Base-by-base conservation (phyloP, 1,140 invertebrate species). In the Pseudobourletiella spinata region DNA sequence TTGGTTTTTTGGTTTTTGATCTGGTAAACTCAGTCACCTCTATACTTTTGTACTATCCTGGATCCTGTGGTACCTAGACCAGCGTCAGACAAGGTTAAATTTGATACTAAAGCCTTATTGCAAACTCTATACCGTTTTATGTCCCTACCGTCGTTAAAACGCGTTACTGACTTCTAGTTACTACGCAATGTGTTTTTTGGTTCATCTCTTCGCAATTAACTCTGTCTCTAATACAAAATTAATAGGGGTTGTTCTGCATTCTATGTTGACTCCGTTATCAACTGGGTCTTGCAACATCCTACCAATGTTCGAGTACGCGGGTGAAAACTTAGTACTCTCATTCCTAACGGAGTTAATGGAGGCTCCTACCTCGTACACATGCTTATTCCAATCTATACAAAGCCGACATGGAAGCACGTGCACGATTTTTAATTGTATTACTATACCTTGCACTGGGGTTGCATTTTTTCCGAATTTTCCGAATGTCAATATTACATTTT, bases 291-390 rank as follows among this genome's bases (percentile, higher is more conserved):
- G 43, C 1, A 35, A 26, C 20, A 50, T 46, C 14, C 43, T n/a
- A 22, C 57, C 57, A 1, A 22, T 20, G 15, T 35, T 35, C 16
- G 24, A 32, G 22, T 56, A 56, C 32, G 73, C 73, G 3, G 75
- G 73, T 1, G 74, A 72, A 54, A 68, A 74, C 1, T 67, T 55
- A n/a, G 73, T 78, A 1, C 71, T 63, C 8, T 71, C 63, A 59
- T 74, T 63, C 3, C 68, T 63, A 0, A 73, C 74, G 1, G 76
- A 73, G 26, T 77, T 77, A 59, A 75, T 72, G 0, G 76, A 75
- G 62, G 76, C 77, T 0, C 68, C 62, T 2, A 79, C 67, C 25
- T 74, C 71, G 0, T 71, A 59, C 3, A 79, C 55, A 8, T 72
- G 57, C 1, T 63, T 42, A 42, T 75, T 67, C 74, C 74, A 78